Conservation (phyloP, 2,113 vertebrate species). For the Spermophilus dauricus region DNA sequence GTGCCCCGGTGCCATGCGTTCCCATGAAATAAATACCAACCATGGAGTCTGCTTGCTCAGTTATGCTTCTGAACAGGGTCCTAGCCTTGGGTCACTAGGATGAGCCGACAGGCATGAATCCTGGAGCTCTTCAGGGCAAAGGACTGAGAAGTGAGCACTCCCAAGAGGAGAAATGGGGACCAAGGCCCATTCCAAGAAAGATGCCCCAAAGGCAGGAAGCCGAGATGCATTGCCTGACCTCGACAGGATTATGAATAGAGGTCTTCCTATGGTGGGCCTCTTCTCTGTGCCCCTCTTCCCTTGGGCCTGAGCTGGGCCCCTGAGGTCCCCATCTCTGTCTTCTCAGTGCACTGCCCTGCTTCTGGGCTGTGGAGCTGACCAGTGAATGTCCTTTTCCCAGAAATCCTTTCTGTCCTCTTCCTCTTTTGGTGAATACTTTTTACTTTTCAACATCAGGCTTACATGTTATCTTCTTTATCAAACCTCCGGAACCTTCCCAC, state of each 20-base stretch:
- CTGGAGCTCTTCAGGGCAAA: not conserved
- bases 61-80: not conserved
- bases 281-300: not conserved
- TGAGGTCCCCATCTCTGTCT: not conserved
- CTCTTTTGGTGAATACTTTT: not conserved
- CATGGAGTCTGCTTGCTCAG: not conserved
- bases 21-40: not conserved
- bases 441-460: not conserved
- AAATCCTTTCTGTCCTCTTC: not conserved
- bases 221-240: not conserved
- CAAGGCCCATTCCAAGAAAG: not conserved
- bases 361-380: not conserved
- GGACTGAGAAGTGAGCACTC: not conserved
- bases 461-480: not conserved
- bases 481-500: not conserved
- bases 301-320: not conserved
- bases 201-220: not conserved
- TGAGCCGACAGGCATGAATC: not conserved
- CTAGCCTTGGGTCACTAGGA: no score
- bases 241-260: fast-evolving
- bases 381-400: not conserved
- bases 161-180: not conserved
- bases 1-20: not conserved
- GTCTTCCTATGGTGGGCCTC: fast-evolving
- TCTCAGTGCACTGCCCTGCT: fast-evolving